These are phyloP conservation scores for Montipora capricornis DNA, from an alignment of 64 coral and sea anemone genomes.

Conservation along the genomic window DNA sequence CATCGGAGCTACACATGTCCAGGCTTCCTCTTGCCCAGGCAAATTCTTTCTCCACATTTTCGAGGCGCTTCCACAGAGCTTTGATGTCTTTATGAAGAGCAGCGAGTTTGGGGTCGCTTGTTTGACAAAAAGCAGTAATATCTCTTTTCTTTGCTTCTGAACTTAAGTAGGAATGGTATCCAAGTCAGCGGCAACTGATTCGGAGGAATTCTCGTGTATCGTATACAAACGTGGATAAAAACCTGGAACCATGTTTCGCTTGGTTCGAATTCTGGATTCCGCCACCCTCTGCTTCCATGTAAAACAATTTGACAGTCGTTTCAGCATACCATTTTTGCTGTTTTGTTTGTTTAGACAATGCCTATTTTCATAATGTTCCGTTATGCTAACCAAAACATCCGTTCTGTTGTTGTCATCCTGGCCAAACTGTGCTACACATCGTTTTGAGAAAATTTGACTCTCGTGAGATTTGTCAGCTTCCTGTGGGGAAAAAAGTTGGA, in stretches of 20 bases:
- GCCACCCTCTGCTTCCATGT: neutral
- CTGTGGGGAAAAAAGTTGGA: no score
- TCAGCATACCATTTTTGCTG: conserved; percentile 14
- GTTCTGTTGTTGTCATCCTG: neutral
- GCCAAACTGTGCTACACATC: neutral
- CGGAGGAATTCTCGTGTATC: conserved; percentile 33
- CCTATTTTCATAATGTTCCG: neutral
- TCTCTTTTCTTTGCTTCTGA: neutral
- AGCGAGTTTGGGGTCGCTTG: conserved; percentile 11
- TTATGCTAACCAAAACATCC: neutral
- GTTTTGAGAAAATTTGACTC: neutral
- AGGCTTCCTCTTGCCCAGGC: conserved; percentile 31
- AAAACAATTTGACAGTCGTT: conserved; percentile 26
- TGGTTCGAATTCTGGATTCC: neutral
- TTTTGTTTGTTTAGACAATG: neutral
- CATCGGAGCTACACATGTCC: neutral
- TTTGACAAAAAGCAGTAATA: neutral
- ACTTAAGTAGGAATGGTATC: neutral
- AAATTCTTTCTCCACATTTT: conserved; percentile 35
- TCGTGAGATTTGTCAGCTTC: neutral
- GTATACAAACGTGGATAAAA: conserved; percentile 23
- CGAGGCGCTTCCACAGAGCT: conserved; percentile 35
- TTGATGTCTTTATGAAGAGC: conserved; percentile 29
- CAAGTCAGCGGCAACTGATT: neutral
- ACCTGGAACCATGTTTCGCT: neutral